Evolutionary conservation across 2,888 invertebrate genomes (phyloP), one percentile per base, ranked within the genome.

Genomic region (Eledona agricola): DNA sequence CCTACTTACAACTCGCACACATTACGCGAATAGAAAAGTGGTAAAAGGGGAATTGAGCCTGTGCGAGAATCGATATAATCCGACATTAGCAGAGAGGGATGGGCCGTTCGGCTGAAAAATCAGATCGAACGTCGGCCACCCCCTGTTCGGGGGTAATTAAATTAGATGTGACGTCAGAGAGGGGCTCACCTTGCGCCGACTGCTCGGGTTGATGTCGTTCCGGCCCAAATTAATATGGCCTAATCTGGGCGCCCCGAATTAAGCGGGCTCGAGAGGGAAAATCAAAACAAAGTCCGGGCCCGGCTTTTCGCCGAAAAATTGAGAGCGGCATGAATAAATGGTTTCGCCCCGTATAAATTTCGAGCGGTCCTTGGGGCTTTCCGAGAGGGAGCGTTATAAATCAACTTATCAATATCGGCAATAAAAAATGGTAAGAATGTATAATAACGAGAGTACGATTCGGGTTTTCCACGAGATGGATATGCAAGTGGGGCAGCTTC

Each of bases 341-440:
- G 45, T 25, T 32, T n/a, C 6, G 6, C 6, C 25, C 34, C n/a
- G 32, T 17, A 32, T 45, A 23, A 23, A 45, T 34, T 45, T 40
- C 20, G 13, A 12, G 11, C 7, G 32, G 3, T 47, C 17, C 23
- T 26, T 12, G 5, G 9, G 32, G 32, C 6, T 25, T 20, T 10
- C 11, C 26, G 28, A 19, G 12, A 23, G 13, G 22, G 16, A 26
- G 19, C 25, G 42, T 15, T 28, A 43, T 66, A 66, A 66, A 66
- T 66, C 64, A 59, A 54, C 45, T 58, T 57, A 59, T 60, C 66
- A 60, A 62, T 66, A 61, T 59, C 50, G 55, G 63, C 60, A 66
- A 66, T 64, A 66, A 65, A 53, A 66, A 66, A 65, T 59, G 62
- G 60, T 60, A 58, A 59, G 62, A 65, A 64, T 63, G 61, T 63